A percentile compares a stretch with the other conserved stretches of the same genome.
Conservation (phyloP, 2,113 vertebrate species). For the Nymphicus hollandicus region DNA sequence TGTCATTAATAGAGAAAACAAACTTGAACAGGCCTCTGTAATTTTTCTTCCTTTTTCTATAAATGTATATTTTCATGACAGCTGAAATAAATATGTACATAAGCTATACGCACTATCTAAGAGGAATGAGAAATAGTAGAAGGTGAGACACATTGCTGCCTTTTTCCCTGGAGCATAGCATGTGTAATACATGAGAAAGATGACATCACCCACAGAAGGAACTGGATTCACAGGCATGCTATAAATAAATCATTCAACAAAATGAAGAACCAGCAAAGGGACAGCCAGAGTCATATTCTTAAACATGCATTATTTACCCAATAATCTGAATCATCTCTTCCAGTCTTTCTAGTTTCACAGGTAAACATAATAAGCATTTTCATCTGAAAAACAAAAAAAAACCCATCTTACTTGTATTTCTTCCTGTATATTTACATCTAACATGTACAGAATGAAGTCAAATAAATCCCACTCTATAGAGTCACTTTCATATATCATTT, state of each 20-base stretch:
- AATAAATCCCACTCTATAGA: neutral
- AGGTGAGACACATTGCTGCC: neutral
- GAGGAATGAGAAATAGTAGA: neutral
- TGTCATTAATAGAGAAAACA: neutral
- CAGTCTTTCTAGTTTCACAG: neutral
- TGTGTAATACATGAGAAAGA: slow-evolving; percentile 39
- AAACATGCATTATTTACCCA: neutral
- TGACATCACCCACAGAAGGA: slow-evolving; percentile 36
- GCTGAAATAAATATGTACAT: neutral
- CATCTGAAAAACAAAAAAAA: neutral
- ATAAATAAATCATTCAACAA: slow-evolving; percentile 35
- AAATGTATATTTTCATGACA: neutral
- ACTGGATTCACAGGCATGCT: neutral
- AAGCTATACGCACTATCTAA: neutral
- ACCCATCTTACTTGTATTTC: neutral
- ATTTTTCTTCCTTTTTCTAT: neutral
- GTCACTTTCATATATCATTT: neutral
- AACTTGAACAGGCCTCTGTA: neutral
- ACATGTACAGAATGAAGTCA: neutral
- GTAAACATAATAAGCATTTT: neutral
- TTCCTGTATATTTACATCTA: neutral
- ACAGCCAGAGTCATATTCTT: neutral
- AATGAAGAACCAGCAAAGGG: neutral
- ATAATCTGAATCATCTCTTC: neutral
- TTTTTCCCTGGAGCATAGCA: neutral